Evolutionary conservation across 2,888 invertebrate species (phyloP), one percentile per base, ranked within the genome.

Genomic region (Ligdia adustata): DNA sequence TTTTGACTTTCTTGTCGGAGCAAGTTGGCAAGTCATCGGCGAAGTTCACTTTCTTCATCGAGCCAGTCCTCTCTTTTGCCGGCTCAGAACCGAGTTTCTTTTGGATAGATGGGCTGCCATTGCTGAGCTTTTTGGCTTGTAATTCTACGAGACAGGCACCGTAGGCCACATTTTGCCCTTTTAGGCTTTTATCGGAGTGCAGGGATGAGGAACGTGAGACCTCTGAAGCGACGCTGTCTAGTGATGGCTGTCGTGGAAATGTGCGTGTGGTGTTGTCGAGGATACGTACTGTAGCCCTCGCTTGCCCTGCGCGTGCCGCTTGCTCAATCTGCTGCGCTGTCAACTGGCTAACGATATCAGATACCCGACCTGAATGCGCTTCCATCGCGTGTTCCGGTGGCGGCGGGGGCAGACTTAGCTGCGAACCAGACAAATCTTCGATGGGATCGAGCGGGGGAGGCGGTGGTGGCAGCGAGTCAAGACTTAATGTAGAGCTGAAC

Each of bases 391-490:
- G 88, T 60, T 88, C 91, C 7, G 92, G 91, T 1, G 95, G 95
- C 0, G 95, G 95, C 4, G 95, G 96, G 4, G 96, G 96, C 24
- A 95, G 79, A 28, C 95, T 95, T 16, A 95, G 79, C 66, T 94
- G 94, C 3, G 95, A 95, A 2, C 95, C 95, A 6, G 92, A 91
- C 4, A 94, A 79, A 49, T 94, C 93, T 33, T 87, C 86, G 9
- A 78, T 32, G 92, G 95, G 52, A 11, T 79, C 79, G 4, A 75
- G 65, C 0, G 96, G 96, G 6, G 95, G 96, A 0, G 95, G 95
- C 0, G 96, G 96, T 9, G 95, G 96, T 0, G 95, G 95, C 48
- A 96, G 79, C n/a, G 95, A 95, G 62, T 96, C 96, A 26, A 96
- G 78, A 13, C 96, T 96, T 6, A 95, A 83, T 7, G 94, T 95